These are phyloP conservation scores for Acanthis flammea DNA, from an alignment of 2,797 vertebrate genomes.

Conservation along the genomic window DNA sequence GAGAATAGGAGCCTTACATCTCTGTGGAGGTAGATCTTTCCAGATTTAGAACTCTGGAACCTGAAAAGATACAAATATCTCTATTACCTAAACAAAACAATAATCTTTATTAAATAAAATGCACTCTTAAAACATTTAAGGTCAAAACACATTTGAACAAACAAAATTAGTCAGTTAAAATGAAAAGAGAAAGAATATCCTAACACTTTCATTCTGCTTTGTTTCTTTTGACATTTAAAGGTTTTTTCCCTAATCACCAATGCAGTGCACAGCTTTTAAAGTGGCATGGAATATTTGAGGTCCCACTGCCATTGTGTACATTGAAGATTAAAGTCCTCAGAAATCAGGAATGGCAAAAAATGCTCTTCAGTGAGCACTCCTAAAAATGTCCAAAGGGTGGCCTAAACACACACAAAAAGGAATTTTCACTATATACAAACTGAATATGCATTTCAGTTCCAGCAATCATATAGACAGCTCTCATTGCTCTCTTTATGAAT, in stretches of 20 bases:
- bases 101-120: background rate
- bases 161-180: background rate
- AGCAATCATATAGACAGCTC: background rate
- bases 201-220: background rate
- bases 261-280: background rate
- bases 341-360: background rate
- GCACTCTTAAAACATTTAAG: background rate
- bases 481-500: background rate
- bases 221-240: background rate
- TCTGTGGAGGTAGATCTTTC: constrained; percentile 99
- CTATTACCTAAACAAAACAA: background rate
- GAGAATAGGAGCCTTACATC: constrained; percentile 98
- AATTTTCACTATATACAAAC: background rate
- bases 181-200: background rate
- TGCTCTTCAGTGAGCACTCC: background rate
- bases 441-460: background rate
- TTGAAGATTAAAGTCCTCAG: background rate
- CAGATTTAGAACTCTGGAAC: constrained; percentile 99
- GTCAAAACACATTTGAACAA: background rate
- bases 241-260: background rate
- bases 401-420: background rate
- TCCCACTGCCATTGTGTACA: background rate
- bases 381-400: background rate
- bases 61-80: constrained; percentile 69
- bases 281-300: background rate